Evolutionary conservation across 2,113 vertebrate genomes (phyloP).

Genomic region (Pteropus alecto): DNA sequence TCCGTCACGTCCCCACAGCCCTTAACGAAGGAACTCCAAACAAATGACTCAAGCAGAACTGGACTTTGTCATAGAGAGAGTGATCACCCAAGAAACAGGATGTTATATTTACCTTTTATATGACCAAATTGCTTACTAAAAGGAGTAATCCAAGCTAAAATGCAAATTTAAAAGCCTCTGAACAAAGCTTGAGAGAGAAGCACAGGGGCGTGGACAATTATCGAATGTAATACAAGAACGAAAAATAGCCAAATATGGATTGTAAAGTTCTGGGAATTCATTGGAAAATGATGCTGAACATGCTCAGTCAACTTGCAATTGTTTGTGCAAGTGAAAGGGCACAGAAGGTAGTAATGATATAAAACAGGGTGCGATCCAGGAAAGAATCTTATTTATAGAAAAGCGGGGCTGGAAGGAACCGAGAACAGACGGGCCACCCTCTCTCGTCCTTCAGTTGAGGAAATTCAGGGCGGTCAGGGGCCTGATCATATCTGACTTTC

Average conservation of each 20-base stretch:
- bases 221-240: neutral
- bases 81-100: slow-evolving; percentile 5
- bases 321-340: neutral
- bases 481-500: neutral
- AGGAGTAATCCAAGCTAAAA: neutral
- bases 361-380: neutral
- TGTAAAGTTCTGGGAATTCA: neutral
- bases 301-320: neutral
- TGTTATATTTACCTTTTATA: neutral
- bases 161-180: slow-evolving; percentile 21
- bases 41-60: neutral
- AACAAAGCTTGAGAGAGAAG: slow-evolving; percentile 5
- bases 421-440: neutral
- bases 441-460: neutral
- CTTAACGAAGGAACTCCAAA: neutral
- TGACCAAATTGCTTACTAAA: slow-evolving; percentile 40
- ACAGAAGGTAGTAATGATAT: neutral
- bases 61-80: neutral
- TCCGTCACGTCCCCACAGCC: neutral
- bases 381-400: slow-evolving; percentile 52
- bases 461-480: neutral
- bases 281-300: neutral
- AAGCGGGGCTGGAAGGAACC: neutral
- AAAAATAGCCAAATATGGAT: neutral
- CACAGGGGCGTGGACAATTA: neutral